Evolutionary conservation across 2,888 invertebrate species (phyloP).

Genomic region (Tenthredo notha): DNA sequence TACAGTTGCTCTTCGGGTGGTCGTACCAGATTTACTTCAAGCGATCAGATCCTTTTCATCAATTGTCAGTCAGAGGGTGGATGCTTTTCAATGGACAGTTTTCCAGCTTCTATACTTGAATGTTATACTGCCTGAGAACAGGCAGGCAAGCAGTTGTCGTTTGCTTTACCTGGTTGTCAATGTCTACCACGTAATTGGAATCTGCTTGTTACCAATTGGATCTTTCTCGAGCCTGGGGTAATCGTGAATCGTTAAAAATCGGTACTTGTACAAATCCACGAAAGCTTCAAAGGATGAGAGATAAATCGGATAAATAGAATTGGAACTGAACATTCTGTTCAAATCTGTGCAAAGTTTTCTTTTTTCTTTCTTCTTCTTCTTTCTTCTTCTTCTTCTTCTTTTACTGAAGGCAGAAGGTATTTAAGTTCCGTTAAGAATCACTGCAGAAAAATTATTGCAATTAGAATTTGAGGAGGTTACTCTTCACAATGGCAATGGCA

Average conservation of each 20-base stretch:
- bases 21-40: not conserved
- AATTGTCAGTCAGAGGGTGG: conserved; percentile 7
- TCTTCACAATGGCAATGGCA: not conserved
- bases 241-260: conserved; percentile 35
- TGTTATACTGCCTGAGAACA: not conserved
- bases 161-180: conserved; percentile 44
- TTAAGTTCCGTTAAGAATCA: not conserved
- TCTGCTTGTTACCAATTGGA: conserved; percentile 45
- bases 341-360: no score
- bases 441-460: not conserved
- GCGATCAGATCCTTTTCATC: not conserved
- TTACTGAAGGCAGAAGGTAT: not conserved
- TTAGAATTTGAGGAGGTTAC: conserved; percentile 29
- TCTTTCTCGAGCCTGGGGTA: conserved; percentile 10
- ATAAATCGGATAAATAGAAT: not conserved
- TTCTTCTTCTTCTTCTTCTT: no score
- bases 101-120: conserved; percentile 9
- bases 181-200: conserved; percentile 44
- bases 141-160: conserved; percentile 32
- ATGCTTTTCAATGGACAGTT: conserved; percentile 34
- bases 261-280: not conserved
- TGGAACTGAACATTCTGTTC: not conserved
- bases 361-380: no score
- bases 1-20: conserved; percentile 11
- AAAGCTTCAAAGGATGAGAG: not conserved